Evolutionary conservation across 2,797 vertebrate genomes (phyloP).

Genomic region (Acestrorhynchus altus): DNA sequence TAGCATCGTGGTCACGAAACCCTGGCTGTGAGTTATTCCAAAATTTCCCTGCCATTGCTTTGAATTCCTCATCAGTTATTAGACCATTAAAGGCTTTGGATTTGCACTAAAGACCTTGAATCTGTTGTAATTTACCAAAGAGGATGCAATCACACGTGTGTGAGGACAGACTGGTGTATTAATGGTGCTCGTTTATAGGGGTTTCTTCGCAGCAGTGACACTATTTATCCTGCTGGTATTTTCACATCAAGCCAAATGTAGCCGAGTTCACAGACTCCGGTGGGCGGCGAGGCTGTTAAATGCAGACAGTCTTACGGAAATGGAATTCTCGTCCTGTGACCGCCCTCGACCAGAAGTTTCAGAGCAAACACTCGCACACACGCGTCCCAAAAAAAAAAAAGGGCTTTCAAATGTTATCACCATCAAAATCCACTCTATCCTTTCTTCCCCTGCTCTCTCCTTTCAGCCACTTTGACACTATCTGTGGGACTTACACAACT

Average conservation of each 20-base stretch:
- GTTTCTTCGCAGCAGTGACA: background rate
- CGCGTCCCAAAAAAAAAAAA: constrained; percentile 32
- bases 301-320: constrained; percentile 17
- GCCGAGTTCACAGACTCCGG: background rate
- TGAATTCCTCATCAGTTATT: constrained; percentile 33
- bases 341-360: constrained; percentile 16
- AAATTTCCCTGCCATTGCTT: constrained; percentile 33
- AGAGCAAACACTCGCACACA: constrained; percentile 9
- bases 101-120: constrained; percentile 23
- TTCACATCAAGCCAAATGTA: constrained; percentile 26
- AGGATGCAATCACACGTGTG: constrained; percentile 34
- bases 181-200: background rate
- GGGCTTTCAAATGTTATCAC: constrained; percentile 69
- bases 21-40: constrained; percentile 12
- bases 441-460: constrained; percentile 67
- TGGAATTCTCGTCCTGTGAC: background rate
- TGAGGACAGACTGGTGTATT: constrained; percentile 20
- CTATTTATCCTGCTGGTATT: constrained; percentile 38
- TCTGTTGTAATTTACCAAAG: constrained; percentile 25
- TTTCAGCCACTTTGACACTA: constrained; percentile 70
- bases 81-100: constrained; percentile 31
- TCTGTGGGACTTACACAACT: constrained; percentile 70
- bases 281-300: constrained; percentile 33
- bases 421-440: constrained; percentile 69
- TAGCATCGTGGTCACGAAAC: constrained; percentile 13